A percentile compares a stretch with the other conserved stretches of the same genome.
Evolutionary conservation across 2,888 invertebrate genomes (phyloP).

Genomic region (Galeruca laticollis): DNA sequence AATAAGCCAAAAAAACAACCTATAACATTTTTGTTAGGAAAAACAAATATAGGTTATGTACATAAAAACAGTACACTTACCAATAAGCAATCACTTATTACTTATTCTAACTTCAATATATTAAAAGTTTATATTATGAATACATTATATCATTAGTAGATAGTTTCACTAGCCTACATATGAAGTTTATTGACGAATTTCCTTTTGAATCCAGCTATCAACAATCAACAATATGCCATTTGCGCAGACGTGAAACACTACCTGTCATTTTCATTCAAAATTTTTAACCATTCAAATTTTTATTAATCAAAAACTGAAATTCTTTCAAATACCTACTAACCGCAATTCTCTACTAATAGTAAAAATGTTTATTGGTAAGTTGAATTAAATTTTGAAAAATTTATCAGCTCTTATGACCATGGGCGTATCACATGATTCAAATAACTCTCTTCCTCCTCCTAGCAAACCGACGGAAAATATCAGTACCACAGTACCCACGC

Average conservation of each 20-base stretch:
- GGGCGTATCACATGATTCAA: slow-evolving; percentile 2
- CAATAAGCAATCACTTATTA: slow-evolving; percentile 10
- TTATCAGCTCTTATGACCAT: not conserved
- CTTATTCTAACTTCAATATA: slow-evolving; percentile 4
- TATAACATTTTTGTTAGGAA: slow-evolving; percentile 20
- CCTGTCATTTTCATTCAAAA: slow-evolving; percentile 24
- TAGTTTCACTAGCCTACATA: slow-evolving; percentile 13
- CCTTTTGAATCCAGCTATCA: slow-evolving; percentile 25
- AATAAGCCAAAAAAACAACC: slow-evolving; percentile 11
- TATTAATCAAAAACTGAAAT: not conserved
- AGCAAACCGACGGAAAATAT: not conserved
- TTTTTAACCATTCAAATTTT: slow-evolving; percentile 23
- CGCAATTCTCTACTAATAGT: not conserved
- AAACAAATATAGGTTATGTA: slow-evolving; percentile 42
- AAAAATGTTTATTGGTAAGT: not conserved
- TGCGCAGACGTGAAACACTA: slow-evolving; percentile 25
- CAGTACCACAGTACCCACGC: not conserved
- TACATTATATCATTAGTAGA: slow-evolving; percentile 3
- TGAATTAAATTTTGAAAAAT: not conserved
- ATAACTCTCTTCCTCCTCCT: not conserved
- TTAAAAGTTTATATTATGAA: slow-evolving; percentile 2
- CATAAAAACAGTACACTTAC: slow-evolving; percentile 30
- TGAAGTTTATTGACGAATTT: slow-evolving; percentile 30
- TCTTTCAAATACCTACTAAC: not conserved
- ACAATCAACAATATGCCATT: slow-evolving; percentile 8